Evolutionary conservation across 2,113 vertebrate genomes (phyloP), one percentile per base, ranked within the genome.

Genomic region (Pelusios castaneus): DNA sequence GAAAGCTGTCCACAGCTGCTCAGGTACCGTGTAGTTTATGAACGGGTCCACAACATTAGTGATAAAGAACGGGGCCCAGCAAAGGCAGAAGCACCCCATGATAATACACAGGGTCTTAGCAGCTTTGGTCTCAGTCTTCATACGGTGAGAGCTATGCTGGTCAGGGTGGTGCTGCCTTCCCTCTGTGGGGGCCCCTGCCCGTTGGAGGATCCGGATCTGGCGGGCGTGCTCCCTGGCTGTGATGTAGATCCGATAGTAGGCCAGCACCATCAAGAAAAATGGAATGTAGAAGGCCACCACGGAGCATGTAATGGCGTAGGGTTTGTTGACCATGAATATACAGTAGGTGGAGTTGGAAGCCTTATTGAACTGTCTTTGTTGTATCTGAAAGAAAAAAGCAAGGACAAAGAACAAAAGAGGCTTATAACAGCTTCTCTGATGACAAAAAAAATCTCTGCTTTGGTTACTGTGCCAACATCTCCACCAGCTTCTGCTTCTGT

Each of bases 201-300:
- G 98, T 94, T 99, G 99, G 91, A 99, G 97, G 96, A 98, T 97
- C 96, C 97, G 98, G 98, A 99, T 99, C 98, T 99, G 99, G 17
- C 96, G 98, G 34, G 99, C 99, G 3, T 99, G 99, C 4, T 98
- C 99, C 31, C 98, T 98, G 2, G 99, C 99, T 0, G 99, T 99
- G 95, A 99, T 70, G 8, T 99, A 99, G 97, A 99, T 99, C 97
- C 99, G 99, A 95, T 99, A 99, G 97, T 99, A 99, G 94, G 99
- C 99, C 98, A 99, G 98, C 93, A 99, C 99, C 99, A 99, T 99
- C 89, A 99, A 98, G 78, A 99, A 91, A 95, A 99, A 98, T 0
- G 99, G 99, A 93, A 99, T 98, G 98, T 99, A 99, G 98, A 99
- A 99, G 96, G 99, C 99, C 97, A 99, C 99, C 98, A 99, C 98